phyloP scores from a whole-genome alignment of 2,113 vertebrate species.

The Phoxinus phoxinus region DNA sequence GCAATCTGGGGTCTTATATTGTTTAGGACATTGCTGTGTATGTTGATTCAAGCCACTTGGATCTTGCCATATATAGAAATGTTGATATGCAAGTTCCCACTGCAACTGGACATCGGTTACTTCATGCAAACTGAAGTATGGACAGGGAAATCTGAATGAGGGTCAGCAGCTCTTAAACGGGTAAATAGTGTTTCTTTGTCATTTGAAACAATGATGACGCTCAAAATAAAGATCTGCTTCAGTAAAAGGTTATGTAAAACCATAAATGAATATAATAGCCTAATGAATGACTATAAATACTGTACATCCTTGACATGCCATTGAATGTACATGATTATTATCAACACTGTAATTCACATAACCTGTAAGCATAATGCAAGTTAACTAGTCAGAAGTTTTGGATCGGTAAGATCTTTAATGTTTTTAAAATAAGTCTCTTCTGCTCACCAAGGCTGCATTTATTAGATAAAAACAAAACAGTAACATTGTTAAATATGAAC shows the following conservation, averaged over 20 bases:
- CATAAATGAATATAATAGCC: background rate
- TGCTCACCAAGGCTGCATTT: too few relatives aligned
- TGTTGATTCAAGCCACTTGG: slow-evolving; percentile 53
- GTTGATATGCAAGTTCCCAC: slow-evolving; percentile 22
- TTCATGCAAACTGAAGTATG: slow-evolving; percentile 29
- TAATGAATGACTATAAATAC: background rate
- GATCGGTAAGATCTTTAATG: too few relatives aligned
- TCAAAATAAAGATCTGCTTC: background rate
- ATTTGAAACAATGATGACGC: background rate
- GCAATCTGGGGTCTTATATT: slow-evolving; percentile 55
- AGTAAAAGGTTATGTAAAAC: background rate
- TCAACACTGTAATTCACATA: background rate
- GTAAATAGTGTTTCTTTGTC: background rate
- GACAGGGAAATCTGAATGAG: slow-evolving; percentile 8
- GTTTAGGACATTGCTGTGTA: slow-evolving; percentile 54
- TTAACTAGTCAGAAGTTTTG: too few relatives aligned
- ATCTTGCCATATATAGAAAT: slow-evolving; percentile 61
- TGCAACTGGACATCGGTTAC: slow-evolving; percentile 26
- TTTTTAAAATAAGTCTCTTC: too few relatives aligned
- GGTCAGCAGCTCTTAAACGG: background rate
- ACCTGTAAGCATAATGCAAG: background rate
- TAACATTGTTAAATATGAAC: too few relatives aligned
- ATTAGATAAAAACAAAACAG: too few relatives aligned
- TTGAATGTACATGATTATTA: background rate
- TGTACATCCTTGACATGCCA: background rate